Percentiles rank a stretch among this genome's conserved stretches.
Conservation (phyloP, 1,140 invertebrate species). For the Sycophila sp. region DNA sequence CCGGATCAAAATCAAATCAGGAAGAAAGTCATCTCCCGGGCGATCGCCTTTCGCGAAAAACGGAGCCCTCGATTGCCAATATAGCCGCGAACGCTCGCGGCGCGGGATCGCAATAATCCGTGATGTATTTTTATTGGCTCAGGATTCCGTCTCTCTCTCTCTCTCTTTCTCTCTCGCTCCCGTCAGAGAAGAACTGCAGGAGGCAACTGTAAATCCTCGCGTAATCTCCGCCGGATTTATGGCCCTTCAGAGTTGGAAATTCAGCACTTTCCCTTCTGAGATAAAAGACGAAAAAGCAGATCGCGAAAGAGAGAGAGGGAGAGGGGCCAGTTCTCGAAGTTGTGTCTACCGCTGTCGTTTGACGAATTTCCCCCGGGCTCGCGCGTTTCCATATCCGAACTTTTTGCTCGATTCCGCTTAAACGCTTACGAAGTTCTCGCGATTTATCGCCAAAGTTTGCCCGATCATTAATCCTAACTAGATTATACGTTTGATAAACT, state of each 20-base stretch:
- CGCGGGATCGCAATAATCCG: conserved; percentile 36
- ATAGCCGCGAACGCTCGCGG: neutral
- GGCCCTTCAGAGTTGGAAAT: conserved; percentile 40
- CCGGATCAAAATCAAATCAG: conserved; percentile 29
- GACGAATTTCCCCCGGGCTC: conserved; percentile 14
- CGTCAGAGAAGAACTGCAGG: conserved; percentile 27
- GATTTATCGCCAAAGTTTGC: neutral
- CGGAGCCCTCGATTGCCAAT: conserved; percentile 12
- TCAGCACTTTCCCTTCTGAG: conserved; percentile 38
- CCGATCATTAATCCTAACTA: neutral
- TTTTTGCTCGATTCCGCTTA: conserved; percentile 22
- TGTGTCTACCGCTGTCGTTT: neutral
- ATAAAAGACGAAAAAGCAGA: conserved; percentile 32
- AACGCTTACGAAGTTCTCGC: neutral
- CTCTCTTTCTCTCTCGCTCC: neutral
- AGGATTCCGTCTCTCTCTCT: conserved; percentile 37
- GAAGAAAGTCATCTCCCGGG: conserved; percentile 3
- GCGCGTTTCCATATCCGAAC: conserved; percentile 5
- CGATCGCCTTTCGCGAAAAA: neutral
- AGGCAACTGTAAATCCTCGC: conserved; percentile 39
- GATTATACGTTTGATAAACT: neutral
- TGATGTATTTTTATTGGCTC: conserved; percentile 40
- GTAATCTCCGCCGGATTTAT: conserved; percentile 40
- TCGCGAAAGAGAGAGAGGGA: neutral
- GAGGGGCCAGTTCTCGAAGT: neutral